Evolutionary conservation across 2,888 invertebrate species (phyloP).

Genomic region (Cerceris ruficornis): DNA sequence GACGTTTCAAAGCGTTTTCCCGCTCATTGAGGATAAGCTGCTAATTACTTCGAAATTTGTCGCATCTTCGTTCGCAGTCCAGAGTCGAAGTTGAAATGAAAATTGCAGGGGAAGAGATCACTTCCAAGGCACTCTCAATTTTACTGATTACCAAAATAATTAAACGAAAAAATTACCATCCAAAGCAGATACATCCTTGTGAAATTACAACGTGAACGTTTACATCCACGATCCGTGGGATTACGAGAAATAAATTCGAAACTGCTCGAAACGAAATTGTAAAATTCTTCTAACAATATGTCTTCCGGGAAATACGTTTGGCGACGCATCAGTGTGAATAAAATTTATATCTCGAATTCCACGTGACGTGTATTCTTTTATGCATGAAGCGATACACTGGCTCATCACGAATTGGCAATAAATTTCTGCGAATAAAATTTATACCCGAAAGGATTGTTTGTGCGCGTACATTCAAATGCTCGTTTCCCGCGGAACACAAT

Average conservation of each 20-base stretch:
- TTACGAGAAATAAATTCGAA: not conserved
- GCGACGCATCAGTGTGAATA: too few relatives aligned
- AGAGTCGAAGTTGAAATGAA: constrained; percentile 9
- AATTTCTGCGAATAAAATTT: constrained; percentile 18
- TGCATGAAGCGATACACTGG: not conserved
- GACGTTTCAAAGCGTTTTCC: constrained; percentile 14
- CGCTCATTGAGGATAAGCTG: constrained; percentile 8
- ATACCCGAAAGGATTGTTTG: not conserved
- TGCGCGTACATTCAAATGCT: constrained; percentile 4
- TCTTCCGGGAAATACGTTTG: too few relatives aligned
- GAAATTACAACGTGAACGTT: not conserved
- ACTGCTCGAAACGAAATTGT: not conserved
- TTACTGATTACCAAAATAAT: not conserved
- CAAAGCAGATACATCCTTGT: not conserved
- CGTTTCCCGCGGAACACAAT: not conserved
- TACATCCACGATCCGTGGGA: not conserved
- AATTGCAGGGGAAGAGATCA: not conserved
- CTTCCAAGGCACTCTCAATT: not conserved
- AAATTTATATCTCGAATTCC: too few relatives aligned
- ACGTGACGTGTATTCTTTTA: not conserved
- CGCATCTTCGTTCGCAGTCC: constrained; percentile 20
- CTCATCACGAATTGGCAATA: constrained; percentile 20
- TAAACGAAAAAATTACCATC: not conserved
- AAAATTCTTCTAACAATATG: not conserved
- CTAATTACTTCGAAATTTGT: constrained; percentile 29